A percentile compares a stretch with the other conserved stretches of the same genome.
Conservation (phyloP, 1,140 invertebrate genomes). For the fruit fly (Drosophila melanogaster) region Release_6_plus_ISO1_MT NT_033779.5:9263001-9263500, state of each 20-base stretch:
- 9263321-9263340: constrained; percentile 4
- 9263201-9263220: constrained; percentile 19
- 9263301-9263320: constrained; percentile 7
- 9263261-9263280: constrained; percentile 24
- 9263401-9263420: constrained; percentile 6
- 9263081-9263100: constrained; percentile 16
- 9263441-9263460: constrained; percentile 6
- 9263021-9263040: constrained; percentile 35
- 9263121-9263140: constrained; percentile 37
- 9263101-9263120: neutral
- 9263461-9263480: constrained; percentile 15
- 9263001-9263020: constrained; percentile 41
- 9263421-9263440: constrained; percentile 40
- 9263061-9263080: constrained; percentile 50
- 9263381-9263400: neutral
- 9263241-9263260: constrained; percentile 21
- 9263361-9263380: constrained; percentile 19
- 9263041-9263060: constrained; percentile 29
- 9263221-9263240: constrained; percentile 10
- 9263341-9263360: neutral
- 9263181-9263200: constrained; percentile 40
- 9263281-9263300: constrained; percentile 30
- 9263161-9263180: constrained; percentile 6
- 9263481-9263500: constrained; percentile 43
- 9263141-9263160: neutral